Evolutionary conservation across 2,797 vertebrate species (phyloP).

Genomic region (Etheostoma perlongum): DNA sequence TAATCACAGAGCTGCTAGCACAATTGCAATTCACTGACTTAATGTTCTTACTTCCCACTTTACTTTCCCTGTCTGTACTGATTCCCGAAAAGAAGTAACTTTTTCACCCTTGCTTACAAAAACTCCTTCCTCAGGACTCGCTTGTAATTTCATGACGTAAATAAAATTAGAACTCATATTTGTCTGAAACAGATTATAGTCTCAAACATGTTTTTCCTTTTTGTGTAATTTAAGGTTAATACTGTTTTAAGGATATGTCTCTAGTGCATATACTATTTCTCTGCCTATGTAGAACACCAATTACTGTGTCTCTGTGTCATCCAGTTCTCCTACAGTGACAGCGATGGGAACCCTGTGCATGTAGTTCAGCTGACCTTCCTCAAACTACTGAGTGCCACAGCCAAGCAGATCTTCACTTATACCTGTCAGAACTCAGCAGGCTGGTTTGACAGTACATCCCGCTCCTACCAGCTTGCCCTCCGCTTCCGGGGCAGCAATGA

Average conservation of each 20-base stretch:
- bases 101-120: constrained; percentile 13
- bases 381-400: constrained; percentile 90
- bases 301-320: constrained; percentile 15
- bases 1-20: constrained; percentile 55
- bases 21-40: constrained; percentile 36
- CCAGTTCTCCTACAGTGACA: constrained; percentile 92
- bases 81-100: constrained; percentile 23
- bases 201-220: constrained; percentile 23
- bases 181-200: constrained; percentile 6
- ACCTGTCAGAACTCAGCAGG: constrained; percentile 91
- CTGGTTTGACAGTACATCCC: constrained; percentile 87
- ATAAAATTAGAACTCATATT: not conserved
- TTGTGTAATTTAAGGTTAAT: not conserved
- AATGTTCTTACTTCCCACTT: constrained; percentile 17
- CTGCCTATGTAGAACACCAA: constrained; percentile 16
- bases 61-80: constrained; percentile 7
- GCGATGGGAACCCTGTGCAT: constrained; percentile 86
- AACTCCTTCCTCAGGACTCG: constrained; percentile 25
- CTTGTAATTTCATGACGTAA: constrained; percentile 20
- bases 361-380: constrained; percentile 94
- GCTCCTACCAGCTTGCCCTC: constrained; percentile 82
- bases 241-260: not conserved
- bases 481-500: constrained; percentile 88
- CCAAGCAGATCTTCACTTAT: constrained; percentile 90
- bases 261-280: not conserved